A percentile compares a stretch with the other conserved stretches of the same genome.
Conservation (phyloP, 2,797 vertebrate genomes). For the Notamacropus eugenii region DNA sequence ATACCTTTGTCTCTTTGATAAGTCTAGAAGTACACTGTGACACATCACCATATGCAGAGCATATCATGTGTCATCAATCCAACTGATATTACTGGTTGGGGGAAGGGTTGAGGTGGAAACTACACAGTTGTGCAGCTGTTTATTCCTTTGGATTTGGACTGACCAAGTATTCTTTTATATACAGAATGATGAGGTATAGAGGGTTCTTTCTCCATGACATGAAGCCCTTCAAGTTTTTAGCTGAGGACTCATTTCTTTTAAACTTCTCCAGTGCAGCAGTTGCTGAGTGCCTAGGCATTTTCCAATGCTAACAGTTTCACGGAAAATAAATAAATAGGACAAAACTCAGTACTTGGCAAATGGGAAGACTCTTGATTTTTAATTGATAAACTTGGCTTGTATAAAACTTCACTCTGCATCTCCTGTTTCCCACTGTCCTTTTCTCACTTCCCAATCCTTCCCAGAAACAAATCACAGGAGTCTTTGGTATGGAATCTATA, state of each 20-base stretch:
- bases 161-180: conserved; percentile 12
- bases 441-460: fast-evolving
- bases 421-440: conserved; percentile 9
- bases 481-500: neutral
- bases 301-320: conserved; percentile 51
- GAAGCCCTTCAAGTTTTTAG: conserved; percentile 45
- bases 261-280: conserved; percentile 46
- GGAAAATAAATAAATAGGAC: conserved; percentile 53
- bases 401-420: conserved; percentile 26
- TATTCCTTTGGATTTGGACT: conserved; percentile 44
- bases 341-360: conserved; percentile 55
- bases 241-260: conserved; percentile 50
- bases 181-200: neutral
- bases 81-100: conserved; percentile 15
- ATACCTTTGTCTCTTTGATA: conserved; percentile 72
- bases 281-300: conserved; percentile 65
- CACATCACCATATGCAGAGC: conserved; percentile 70
- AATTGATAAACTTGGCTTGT: conserved; percentile 12
- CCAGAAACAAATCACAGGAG: neutral
- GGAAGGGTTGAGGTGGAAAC: neutral
- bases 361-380: conserved; percentile 50
- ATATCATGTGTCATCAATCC: conserved; percentile 66
- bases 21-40: conserved; percentile 64
- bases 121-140: conserved; percentile 32
- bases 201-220: conserved; percentile 1